Evolutionary conservation across 1,140 invertebrate genomes (phyloP).

Genomic region (Atopsyche davidsoni): DNA sequence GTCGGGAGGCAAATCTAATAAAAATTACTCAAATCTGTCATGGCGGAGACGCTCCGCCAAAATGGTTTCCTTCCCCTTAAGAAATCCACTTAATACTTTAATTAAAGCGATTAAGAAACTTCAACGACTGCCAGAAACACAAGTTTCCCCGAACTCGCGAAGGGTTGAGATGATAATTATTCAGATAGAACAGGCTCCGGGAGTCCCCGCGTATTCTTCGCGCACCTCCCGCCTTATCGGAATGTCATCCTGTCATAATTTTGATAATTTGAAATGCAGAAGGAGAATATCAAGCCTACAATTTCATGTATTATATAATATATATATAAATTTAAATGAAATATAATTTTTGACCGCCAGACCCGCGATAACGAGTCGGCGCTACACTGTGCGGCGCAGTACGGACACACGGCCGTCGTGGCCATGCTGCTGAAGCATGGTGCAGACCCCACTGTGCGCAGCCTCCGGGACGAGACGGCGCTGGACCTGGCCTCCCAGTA

Average conservation of each 20-base stretch:
- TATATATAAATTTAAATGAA: conserved; percentile 9
- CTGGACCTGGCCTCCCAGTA: conserved; percentile 92
- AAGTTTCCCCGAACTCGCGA: conserved; percentile 1
- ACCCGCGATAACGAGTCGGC: conserved; percentile 91
- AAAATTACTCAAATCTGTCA: no score
- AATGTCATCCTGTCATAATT: background rate
- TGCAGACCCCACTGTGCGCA: conserved; percentile 86
- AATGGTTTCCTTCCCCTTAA: no score
- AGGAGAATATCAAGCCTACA: background rate
- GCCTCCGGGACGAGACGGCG: conserved; percentile 83
- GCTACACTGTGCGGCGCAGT: conserved; percentile 90
- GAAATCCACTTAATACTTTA: conserved; percentile 8
- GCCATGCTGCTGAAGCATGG: conserved; percentile 76
- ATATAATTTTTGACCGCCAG: conserved; percentile 49
- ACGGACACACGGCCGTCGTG: conserved; percentile 88
- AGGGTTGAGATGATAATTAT: conserved; percentile 1
- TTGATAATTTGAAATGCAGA: background rate
- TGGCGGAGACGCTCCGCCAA: no score
- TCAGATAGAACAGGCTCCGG: background rate
- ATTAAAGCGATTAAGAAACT: conserved; percentile 4
- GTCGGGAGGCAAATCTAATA: no score
- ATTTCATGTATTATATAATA: background rate
- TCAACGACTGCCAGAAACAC: conserved; percentile 4
- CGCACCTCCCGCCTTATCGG: background rate
- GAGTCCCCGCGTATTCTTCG: background rate